Evolutionary conservation across 2,888 invertebrate species (phyloP), one percentile per base, ranked within the genome.

Genomic region (Odontomyia ornata): DNA sequence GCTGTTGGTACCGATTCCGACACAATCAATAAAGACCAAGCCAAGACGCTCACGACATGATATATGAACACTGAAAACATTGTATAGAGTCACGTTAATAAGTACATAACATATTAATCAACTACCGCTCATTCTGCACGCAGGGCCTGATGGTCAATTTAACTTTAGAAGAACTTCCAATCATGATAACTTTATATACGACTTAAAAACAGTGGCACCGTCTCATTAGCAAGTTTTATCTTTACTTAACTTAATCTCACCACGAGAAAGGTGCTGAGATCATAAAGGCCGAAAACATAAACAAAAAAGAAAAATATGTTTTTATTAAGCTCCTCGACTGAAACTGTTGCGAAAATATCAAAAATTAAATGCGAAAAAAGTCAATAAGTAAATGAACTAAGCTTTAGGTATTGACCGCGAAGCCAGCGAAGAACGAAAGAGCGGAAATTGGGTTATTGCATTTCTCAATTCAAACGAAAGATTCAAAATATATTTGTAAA

Each of bases 181-280:
- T 18, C 43, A 65, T 47, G 69, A 18, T 23, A 25, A 46, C 46
- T 69, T 69, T 69, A 69, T 69, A 69, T 69, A 69, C 69, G 25
- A 46, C 21, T 15, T 69, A 43, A 36, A 18, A 7, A 1, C n/a
- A 69, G 69, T 69, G 47, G 47, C 43, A 25, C 11, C 11, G n/a
- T n/a, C 69, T 47, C 23, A 65, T 11, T 21, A 30, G 28, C 65
- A 21, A 65, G 13, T 28, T n/a, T 3, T 52, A 52, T 52, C 36
- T 36, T 36, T 36, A 36, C 9, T 36, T 5, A 36, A 36, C 9
- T 36, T 52, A 9, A 52, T 18, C 15, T 18, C 52, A 52, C 18
- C 7, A 13, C 52, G 18, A 52, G 52, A 52, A 52, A 52, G 52
- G 15, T 13, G 52, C 52, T 52, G 52, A 9, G 36, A n/a, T n/a